Conservation (phyloP, 2,888 invertebrate species). For the Alloplasta piceator region DNA sequence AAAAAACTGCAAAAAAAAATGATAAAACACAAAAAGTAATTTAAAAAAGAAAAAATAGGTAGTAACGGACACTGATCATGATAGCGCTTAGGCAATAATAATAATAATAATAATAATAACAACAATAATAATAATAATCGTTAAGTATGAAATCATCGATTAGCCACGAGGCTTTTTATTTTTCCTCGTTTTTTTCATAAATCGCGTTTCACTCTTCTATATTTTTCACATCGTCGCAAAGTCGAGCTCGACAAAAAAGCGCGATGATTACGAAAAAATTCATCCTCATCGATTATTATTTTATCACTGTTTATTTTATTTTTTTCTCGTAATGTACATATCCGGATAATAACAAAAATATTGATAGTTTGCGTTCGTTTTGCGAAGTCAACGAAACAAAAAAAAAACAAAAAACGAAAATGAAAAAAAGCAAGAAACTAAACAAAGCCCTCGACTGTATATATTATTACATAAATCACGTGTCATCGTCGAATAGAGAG, state of each 20-base stretch:
- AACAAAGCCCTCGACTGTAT: conserved; percentile 25
- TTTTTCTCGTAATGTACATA: conserved; percentile 64
- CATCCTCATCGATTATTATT: conserved; percentile 22
- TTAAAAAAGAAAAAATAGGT: conserved; percentile 49
- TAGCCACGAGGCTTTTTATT: conserved; percentile 52
- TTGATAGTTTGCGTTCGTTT: conserved; percentile 60
- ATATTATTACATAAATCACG: conserved; percentile 41
- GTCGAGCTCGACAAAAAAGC: background rate
- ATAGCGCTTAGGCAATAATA: conserved; percentile 58
- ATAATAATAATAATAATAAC: no score
- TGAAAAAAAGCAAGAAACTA: background rate
- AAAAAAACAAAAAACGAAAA: conserved; percentile 3
- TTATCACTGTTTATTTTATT: conserved; percentile 33
- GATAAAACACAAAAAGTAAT: conserved; percentile 46
- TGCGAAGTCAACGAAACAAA: conserved; percentile 35
- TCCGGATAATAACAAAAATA: conserved; percentile 57
- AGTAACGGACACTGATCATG: conserved; percentile 65
- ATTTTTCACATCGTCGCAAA: background rate
- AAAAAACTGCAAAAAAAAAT: conserved; percentile 42
- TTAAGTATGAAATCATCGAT: conserved; percentile 52
- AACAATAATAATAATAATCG: conserved; percentile 59
- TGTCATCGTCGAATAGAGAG: conserved; percentile 46
- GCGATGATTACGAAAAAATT: background rate
- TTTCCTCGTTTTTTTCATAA: conserved; percentile 20
- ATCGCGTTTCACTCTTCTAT: conserved; percentile 6